Evolutionary conservation across 2,113 vertebrate genomes (phyloP), one percentile per base, ranked within the genome.

Genomic region (Etia nguti): DNA sequence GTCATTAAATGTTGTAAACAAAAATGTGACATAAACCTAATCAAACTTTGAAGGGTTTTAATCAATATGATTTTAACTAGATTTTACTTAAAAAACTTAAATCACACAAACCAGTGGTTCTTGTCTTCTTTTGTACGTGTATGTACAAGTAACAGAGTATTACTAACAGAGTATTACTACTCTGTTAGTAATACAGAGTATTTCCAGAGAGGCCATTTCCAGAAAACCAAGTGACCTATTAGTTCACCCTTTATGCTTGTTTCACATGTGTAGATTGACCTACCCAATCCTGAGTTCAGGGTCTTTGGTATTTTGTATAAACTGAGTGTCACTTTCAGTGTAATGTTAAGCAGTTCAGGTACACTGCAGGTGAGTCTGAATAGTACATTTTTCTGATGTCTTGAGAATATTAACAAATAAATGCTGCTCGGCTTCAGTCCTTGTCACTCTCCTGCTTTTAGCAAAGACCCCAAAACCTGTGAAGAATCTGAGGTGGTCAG

Each of bases 401-500:
- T 34, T 22, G 34, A 82, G 80, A 77, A 81, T 86, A 59, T 60
- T 31, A 75, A 31, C 43, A 55, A 62, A 79, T 60, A 85, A 86
- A 68, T n/a, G 84, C 68, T 57, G 57, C 56, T 59, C 11, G 16
- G 73, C 82, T 54, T 20, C 43, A 75, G 34, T 48, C 34, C 6
- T 10, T 5, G 0, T 46, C 50, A 57, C 46, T 11, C 70, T 43
- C 29, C 86, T 10, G 26, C 77, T 68, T 83, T 86, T 56, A 7
- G 82, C 84, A 89, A 89, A 75, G 59, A 29, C 81, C 68, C 79
- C 9, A 2, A 77, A 81, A 80, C 92, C 2, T 68, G 80, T 86
- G 60, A 91, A 81, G 85, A 88, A 89, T 89, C 84, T 9, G 29
- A 52, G 4, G 86, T 62, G 88, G 88, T 88, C 60, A 75, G 79